Conservation (phyloP, 2,113 vertebrate species). For the Empidonax traillii region DNA sequence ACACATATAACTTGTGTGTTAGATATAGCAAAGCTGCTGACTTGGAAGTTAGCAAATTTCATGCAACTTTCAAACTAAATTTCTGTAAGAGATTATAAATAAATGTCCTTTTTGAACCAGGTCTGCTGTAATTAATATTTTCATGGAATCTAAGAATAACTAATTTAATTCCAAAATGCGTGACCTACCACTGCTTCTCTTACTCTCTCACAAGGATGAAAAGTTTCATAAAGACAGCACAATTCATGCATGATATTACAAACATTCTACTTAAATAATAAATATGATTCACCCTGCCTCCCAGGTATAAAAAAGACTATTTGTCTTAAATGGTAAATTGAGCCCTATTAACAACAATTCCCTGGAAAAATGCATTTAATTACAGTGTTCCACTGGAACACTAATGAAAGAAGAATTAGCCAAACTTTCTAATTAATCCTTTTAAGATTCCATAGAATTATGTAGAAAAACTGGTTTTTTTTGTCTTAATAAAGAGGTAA, state of each 20-base stretch:
- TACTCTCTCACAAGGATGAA: neutral
- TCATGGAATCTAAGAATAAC: neutral
- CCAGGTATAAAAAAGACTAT: neutral
- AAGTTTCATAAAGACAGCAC: neutral
- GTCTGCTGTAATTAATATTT: neutral
- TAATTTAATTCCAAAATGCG: neutral
- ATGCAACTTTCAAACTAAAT: neutral
- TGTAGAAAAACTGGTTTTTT: neutral
- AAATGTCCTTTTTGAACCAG: neutral
- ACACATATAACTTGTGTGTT: neutral
- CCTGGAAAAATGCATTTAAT: constrained; percentile 50
- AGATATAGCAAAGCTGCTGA: neutral
- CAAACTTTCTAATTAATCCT: constrained; percentile 50
- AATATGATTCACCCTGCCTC: neutral
- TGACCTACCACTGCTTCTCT: neutral
- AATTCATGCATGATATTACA: neutral
- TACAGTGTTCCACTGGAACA: constrained; percentile 17
- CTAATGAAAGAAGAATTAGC: constrained; percentile 48
- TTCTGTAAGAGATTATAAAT: neutral
- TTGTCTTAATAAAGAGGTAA: neutral
- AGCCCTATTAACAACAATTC: constrained; percentile 17
- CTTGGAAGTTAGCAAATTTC: neutral
- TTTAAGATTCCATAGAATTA: constrained; percentile 6
- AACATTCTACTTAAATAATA: neutral
- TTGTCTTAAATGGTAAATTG: constrained; percentile 36